A percentile compares a stretch with the other conserved stretches of the same genome.
Conservation (phyloP, 2,888 invertebrate genomes). For the Diarsia dahlii region DNA sequence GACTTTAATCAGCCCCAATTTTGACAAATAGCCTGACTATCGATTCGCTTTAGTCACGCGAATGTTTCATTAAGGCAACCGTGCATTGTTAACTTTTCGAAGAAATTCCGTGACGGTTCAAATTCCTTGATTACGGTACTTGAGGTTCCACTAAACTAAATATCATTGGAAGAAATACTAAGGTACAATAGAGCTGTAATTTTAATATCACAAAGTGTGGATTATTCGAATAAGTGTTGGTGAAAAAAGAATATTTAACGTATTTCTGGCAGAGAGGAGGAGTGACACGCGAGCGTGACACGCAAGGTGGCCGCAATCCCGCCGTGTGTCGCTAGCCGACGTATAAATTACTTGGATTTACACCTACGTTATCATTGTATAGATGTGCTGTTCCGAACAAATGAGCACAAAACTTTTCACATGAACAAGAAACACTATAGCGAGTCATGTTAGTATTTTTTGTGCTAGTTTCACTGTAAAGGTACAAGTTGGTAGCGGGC, state of each 20-base stretch:
- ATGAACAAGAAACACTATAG: background rate
- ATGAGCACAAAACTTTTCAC: background rate
- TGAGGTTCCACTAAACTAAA: conserved; percentile 28
- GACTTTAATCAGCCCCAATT: conserved; percentile 31
- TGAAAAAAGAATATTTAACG: conserved; percentile 32
- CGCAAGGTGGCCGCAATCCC: conserved; percentile 53
- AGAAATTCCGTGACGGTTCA: conserved; percentile 31
- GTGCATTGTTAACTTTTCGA: conserved; percentile 22
- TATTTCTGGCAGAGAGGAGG: conserved; percentile 15
- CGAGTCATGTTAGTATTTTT: background rate
- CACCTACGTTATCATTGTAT: conserved; percentile 29
- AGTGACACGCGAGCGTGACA: conserved; percentile 49
- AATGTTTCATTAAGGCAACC: conserved; percentile 38
- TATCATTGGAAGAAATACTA: background rate
- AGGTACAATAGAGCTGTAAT: conserved; percentile 1
- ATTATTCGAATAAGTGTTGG: conserved; percentile 20
- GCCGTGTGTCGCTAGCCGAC: conserved; percentile 34
- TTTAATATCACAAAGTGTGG: conserved; percentile 13
- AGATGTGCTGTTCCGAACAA: conserved; percentile 9
- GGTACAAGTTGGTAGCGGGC: too few species aligned
- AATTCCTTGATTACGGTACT: conserved; percentile 37
- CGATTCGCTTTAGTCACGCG: conserved; percentile 54
- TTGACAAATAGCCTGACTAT: conserved; percentile 38
- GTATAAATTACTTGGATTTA: conserved; percentile 47
- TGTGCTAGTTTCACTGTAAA: background rate